Conservation (phyloP, 2,113 vertebrate species). For the Montifringilla adamsi region DNA sequence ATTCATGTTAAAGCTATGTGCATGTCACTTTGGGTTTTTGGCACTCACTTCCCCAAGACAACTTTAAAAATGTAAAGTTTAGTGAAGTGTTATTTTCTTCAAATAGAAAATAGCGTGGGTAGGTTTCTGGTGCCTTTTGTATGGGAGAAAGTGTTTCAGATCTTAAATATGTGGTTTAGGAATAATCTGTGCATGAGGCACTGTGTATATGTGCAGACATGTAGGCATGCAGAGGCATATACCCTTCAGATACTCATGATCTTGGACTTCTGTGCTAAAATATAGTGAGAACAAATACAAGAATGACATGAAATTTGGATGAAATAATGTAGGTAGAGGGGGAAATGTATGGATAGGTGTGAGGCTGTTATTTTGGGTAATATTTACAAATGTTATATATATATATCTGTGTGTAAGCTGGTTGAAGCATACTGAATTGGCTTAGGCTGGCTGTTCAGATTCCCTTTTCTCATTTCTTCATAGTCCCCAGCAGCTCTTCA, state of each 20-base stretch:
- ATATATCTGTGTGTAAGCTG: not conserved
- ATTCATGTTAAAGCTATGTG: not conserved
- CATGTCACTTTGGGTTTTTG: not conserved
- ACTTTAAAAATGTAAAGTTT: conserved; percentile 15
- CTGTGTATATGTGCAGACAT: not conserved
- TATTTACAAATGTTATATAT: not conserved
- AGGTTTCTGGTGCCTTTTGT: not conserved
- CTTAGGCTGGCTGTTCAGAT: not conserved
- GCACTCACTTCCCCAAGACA: not conserved
- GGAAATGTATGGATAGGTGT: not conserved
- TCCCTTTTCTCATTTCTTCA: not conserved
- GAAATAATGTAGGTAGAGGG: not conserved
- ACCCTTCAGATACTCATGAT: not conserved
- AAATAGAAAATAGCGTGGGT: not conserved
- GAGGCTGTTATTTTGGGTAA: not conserved
- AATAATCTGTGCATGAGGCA: not conserved
- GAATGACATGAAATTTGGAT: not conserved
- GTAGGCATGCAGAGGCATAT: not conserved
- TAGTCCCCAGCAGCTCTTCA: not conserved
- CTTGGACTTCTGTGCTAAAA: not conserved
- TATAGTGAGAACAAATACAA: not conserved
- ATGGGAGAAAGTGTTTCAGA: not conserved
- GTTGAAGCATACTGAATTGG: not conserved
- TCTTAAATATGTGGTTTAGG: not conserved
- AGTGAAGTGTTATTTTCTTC: conserved; percentile 1